phyloP scores from a whole-genome alignment of 2,888 invertebrate genomes.

The Diloba caeruleocephala region DNA sequence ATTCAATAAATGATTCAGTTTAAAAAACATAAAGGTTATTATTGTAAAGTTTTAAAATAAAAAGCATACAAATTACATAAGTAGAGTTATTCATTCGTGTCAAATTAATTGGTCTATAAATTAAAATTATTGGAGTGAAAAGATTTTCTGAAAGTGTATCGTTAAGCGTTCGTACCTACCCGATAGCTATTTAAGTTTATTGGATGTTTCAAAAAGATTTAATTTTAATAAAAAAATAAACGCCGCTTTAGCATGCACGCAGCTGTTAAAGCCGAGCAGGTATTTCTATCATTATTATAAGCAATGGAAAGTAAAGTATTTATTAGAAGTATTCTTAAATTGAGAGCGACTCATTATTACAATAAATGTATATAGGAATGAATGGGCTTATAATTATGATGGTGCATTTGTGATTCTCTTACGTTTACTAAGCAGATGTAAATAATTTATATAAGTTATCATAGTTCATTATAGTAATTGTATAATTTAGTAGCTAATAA shows the following conservation, averaged over 20 bases:
- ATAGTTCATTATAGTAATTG: constrained; percentile 71
- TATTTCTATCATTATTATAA: constrained; percentile 45
- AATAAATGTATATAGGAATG: constrained; percentile 76
- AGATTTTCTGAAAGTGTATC: constrained; percentile 29
- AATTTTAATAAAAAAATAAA: constrained; percentile 24
- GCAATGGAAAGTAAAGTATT: constrained; percentile 46
- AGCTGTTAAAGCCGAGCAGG: constrained; percentile 23
- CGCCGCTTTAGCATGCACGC: constrained; percentile 34
- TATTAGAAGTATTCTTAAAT: constrained; percentile 52
- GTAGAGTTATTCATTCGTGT: constrained; percentile 48
- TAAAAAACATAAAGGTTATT: constrained; percentile 38
- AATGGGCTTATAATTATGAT: constrained; percentile 76
- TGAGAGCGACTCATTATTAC: constrained; percentile 66
- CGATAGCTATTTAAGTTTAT: constrained; percentile 19
- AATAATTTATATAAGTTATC: constrained; percentile 84
- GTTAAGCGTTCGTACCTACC: constrained; percentile 37
- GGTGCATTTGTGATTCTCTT: constrained; percentile 80
- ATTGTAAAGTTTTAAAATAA: constrained; percentile 23
- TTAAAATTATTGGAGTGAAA: constrained; percentile 34
- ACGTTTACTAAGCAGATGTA: constrained; percentile 77
- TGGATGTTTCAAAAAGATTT: constrained; percentile 34
- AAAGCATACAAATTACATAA: constrained; percentile 29
- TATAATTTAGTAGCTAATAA: constrained; percentile 76
- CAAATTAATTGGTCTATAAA: constrained; percentile 50
- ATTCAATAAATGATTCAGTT: constrained; percentile 37